Base-by-base conservation (phyloP, 2,797 vertebrate species). In the Austrolebias charrua region DNA sequence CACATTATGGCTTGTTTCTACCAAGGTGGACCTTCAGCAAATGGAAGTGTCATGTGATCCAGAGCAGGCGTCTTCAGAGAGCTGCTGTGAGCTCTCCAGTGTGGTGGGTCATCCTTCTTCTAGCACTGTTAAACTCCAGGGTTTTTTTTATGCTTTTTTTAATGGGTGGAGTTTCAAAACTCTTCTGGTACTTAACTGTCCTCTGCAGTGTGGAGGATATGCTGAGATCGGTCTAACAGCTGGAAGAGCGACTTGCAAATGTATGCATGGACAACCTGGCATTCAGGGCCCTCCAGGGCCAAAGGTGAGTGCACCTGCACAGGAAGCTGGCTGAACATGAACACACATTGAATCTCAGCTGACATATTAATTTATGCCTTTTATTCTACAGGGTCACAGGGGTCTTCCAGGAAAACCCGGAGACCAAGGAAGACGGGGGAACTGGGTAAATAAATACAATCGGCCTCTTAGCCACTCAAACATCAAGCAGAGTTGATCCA, bases 71-170 rank as follows among this genome's bases (percentile, higher is more conserved):
- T 88, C 82, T 58, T 90, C 89, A 67, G 94, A 95, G 71, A 79
- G 85, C 73, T 94, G 94, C 85, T 95, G 94, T 69, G 93, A 94
- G 72, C 90, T 94, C 59, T 93, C 92, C 42, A 90, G 65, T 20
- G 82, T 92, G 75, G 93, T 94, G 75, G 91, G 91, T 90, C 51
- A 48, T 43, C 55, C 60, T 15, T 15, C 42, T 28, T 53, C 63
- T 47, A 55, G 31, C 47, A 47, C 20, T 5, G 45, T 35, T 51
- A 16, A 14, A 38, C 24, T 66, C 46, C 24, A 49, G 28, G n/a
- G n/a, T n/a, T n/a, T n/a, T n/a, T n/a, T n/a, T n/a, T n/a, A n/a
- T n/a, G n/a, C 59, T 54, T 31, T 69, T 43, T 54, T 31, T 68
- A 28, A 51, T 50, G 35, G 71, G 5, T 68, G 42, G 42, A 28